Conservation (phyloP, 2,888 invertebrate species). For the Agrotis segetum region DNA sequence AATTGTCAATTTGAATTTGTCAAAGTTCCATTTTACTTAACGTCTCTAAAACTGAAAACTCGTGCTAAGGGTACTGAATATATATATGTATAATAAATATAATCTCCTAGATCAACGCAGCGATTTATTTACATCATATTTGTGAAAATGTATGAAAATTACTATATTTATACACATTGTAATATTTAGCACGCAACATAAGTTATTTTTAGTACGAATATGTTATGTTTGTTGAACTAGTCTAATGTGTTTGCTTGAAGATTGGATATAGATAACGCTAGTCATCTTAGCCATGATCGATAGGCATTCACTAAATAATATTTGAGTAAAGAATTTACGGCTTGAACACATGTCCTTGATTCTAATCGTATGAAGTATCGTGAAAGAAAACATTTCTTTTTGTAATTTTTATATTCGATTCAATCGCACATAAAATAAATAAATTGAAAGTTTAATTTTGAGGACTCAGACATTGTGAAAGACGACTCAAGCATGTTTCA, state of each 20-base stretch:
- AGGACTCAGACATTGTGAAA: no score
- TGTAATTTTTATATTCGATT: no score
- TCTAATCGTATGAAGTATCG: background rate
- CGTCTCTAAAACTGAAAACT: no score
- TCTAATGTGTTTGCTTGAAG: conserved; percentile 42
- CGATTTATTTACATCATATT: no score
- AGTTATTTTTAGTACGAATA: conserved; percentile 20
- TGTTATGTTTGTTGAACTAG: conserved; percentile 18
- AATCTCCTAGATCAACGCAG: no score
- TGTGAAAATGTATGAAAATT: background rate
- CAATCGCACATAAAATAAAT: no score
- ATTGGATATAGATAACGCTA: conserved; percentile 27
- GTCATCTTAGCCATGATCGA: conserved; percentile 37
- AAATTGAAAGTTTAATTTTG: no score
- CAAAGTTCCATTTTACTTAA: no score
- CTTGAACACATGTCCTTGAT: background rate
- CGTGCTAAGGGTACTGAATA: no score
- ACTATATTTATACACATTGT: background rate
- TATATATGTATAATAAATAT: no score
- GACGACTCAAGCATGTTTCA: no score
- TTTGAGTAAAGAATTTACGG: conserved; percentile 19
- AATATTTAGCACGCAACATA: background rate
- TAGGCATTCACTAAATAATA: conserved; percentile 31
- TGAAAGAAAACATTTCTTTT: background rate
- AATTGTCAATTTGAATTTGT: no score